Base-by-base conservation (phyloP, 2,113 vertebrate genomes). In the Nibea albiflora region DNA sequence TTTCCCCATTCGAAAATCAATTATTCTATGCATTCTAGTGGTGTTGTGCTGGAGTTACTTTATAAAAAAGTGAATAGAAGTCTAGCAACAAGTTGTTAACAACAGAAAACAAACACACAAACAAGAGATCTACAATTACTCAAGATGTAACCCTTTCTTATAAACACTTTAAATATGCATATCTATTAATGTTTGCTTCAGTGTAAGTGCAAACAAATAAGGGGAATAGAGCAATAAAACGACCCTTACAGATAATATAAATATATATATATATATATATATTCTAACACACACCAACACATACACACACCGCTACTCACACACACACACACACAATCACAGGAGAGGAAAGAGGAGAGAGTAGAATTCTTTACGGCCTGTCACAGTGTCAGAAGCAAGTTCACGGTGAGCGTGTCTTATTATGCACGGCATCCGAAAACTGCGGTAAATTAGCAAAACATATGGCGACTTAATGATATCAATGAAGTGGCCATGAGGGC, bases 381-480 rank as follows among this genome's bases (percentile, higher is more conserved):
- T 94, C 93, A 93, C 87, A 81, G 85, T 92, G 91, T 93, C 90
- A 92, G 88, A 90, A 88, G 86, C 85, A 86, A 86, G 89, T 94
- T 93, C 93, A 93, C 74, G 85, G 88, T 92, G 79, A 92, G 86
- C 69, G 57, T 93, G 90, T 94, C 87, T 92, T 92, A 92, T 92
- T 93, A 92, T 89, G 84, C 83, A 86, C 65, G 68, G 85, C 85
- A 66, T 89, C 92, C 80, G 76, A 90, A 93, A 93, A 93, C 88
- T 90, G 87, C 28, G 73, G 88, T 90, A 85, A 93, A 93, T 94
- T 93, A 92, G 89, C 87, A 78, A 95, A 94, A 94, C 90, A 93
- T 91, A 93, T 91, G 92, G 89, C 50, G 73, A 91, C 90, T 93
- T 94, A 93, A 92, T 94, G 92, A 94, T 93, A 93, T 93, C 92